These are phyloP conservation scores for Enteromius paludinosus DNA, from an alignment of 2,797 vertebrate species.

Conservation along the genomic window DNA sequence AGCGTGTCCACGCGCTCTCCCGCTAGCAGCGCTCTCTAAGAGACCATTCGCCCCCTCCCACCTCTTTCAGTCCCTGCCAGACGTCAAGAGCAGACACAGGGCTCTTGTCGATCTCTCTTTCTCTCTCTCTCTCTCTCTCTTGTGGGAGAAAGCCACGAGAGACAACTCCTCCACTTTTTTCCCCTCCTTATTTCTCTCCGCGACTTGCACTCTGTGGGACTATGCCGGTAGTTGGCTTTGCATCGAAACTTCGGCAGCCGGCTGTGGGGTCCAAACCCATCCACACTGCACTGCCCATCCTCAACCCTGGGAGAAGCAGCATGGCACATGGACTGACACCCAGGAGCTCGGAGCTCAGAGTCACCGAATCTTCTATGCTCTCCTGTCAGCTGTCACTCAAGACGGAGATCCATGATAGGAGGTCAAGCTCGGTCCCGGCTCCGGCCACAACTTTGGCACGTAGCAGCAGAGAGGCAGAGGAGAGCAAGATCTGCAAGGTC, in stretches of 20 bases:
- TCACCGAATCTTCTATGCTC: conserved; percentile 73
- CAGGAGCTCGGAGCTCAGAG: conserved; percentile 80
- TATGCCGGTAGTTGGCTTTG: conserved; percentile 95
- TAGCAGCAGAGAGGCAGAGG: conserved; percentile 80
- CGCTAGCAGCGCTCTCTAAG: conserved; percentile 64
- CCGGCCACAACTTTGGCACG: conserved; percentile 30
- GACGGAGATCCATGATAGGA: conserved; percentile 83
- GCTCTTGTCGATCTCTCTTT: conserved; percentile 25
- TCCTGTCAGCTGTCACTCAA: conserved; percentile 87
- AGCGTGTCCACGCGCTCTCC: conserved; percentile 73
- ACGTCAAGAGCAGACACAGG: conserved; percentile 31
- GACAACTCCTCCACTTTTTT: conserved; percentile 15
- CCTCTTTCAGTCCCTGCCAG: conserved; percentile 24
- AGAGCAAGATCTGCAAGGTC: conserved; percentile 93
- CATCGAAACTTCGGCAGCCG: conserved; percentile 92
- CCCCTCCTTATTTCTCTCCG: conserved; percentile 11
- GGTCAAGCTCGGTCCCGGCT: conserved; percentile 57
- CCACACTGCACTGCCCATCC: conserved; percentile 90
- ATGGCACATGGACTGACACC: conserved; percentile 78
- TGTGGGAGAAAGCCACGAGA: conserved; percentile 33
- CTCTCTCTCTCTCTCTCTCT: neutral
- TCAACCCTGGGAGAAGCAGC: conserved; percentile 69
- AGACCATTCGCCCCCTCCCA: conserved; percentile 33
- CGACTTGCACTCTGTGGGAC: conserved; percentile 22
- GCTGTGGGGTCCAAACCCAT: conserved; percentile 88